Evolutionary conservation across 2,113 vertebrate species (phyloP), one percentile per base, ranked within the genome.

Genomic region (Sander vitreus): DNA sequence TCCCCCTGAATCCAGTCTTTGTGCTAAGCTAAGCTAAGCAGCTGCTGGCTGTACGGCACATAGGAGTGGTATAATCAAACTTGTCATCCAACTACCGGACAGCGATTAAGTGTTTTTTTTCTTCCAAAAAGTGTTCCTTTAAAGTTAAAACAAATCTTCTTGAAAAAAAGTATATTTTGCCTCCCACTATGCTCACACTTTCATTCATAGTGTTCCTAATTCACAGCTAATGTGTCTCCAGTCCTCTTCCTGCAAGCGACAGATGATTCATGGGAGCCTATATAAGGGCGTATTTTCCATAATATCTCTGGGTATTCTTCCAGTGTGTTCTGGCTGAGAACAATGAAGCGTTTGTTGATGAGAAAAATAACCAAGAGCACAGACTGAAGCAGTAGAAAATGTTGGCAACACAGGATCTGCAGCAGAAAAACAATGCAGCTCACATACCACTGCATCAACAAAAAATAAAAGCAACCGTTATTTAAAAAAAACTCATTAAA

Each of bases 191-290:
- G 70, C 78, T 74, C 64, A n/a, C 53, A 25, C 54, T 66, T 69
- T 80, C 62, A 30, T 59, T 78, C 74, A 47, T 55, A 8, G 25
- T 45, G 12, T 73, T 48, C 48, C 64, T 70, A 27, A 74, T 65
- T 64, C 67, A 78, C 33, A 65, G 54, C 13, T 7, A 65, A 50
- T 16, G 62, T 21, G 50, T 55, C 50, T 27, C 13, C 33, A 30
- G n/a, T 59, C 27, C 16, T 43, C 16, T 65, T 60, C 67, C 77
- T 48, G 68, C 9, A 71, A 82, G 80, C 39, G 18, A 27, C 15
- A 74, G 78, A 88, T 89, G 84, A 90, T 86, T 85, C 79, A 89
- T 65, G 74, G 47, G 58, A 64, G 72, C 76, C 69, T 63, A 72
- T 75, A 84, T 47, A 55, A 84, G 75, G 72, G 48, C 50, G 18